Evolutionary conservation across 1,140 invertebrate genomes (phyloP).

Genomic region (Pogonognathellus flavescens): DNA sequence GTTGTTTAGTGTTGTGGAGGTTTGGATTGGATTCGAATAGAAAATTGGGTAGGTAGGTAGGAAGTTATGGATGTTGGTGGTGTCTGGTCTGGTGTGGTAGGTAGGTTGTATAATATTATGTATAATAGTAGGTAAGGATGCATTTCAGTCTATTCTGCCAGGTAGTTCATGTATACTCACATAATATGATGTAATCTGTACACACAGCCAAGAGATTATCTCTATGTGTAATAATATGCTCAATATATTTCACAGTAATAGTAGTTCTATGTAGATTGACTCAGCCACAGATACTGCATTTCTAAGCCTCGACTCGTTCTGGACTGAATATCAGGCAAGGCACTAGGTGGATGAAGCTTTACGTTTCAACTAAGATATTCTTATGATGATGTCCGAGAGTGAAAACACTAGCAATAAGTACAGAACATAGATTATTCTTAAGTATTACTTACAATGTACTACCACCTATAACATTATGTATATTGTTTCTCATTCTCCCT

Average conservation of each 20-base stretch:
- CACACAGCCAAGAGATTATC: too few relatives aligned
- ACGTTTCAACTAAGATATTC: slow-evolving; percentile 27
- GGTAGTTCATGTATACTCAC: too few relatives aligned
- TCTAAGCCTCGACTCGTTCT: too few relatives aligned
- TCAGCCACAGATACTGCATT: background rate
- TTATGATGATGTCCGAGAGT: slow-evolving; percentile 44
- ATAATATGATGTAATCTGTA: too few relatives aligned
- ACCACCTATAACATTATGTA: slow-evolving; percentile 49
- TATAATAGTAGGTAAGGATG: too few relatives aligned
- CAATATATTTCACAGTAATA: background rate
- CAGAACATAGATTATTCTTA: slow-evolving; percentile 46
- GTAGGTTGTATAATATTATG: background rate
- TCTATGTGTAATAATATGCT: too few relatives aligned
- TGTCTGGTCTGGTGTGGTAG: slow-evolving; percentile 19
- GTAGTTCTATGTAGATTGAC: background rate
- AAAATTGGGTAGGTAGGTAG: slow-evolving; percentile 40
- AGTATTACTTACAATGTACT: slow-evolving; percentile 49
- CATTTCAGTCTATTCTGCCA: too few relatives aligned
- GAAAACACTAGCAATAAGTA: slow-evolving; percentile 44
- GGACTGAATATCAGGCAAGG: background rate
- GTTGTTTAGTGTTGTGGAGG: slow-evolving; percentile 40
- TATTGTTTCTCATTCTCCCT: slow-evolving; percentile 39
- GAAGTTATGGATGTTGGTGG: background rate
- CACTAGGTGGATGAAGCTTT: slow-evolving; percentile 9
- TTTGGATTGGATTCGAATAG: slow-evolving; percentile 39